Percentiles rank a stretch among this genome's conserved stretches.
These are phyloP conservation scores for Gymnogyps californianus DNA, from an alignment of 2,113 vertebrate genomes.

Conservation along the genomic window DNA sequence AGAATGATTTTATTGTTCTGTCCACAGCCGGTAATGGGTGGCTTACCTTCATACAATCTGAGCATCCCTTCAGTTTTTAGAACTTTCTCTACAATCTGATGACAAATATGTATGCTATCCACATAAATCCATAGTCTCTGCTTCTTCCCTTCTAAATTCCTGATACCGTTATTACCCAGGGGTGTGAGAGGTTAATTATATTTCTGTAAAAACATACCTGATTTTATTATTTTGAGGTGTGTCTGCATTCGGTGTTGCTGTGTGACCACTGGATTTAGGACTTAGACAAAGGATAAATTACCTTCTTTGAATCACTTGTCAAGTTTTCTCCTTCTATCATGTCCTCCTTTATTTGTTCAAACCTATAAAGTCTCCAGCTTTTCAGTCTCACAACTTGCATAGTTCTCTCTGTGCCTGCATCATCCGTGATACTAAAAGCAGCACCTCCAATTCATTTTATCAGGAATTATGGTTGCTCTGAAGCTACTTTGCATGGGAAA, in stretches of 20 bases:
- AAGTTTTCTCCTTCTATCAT: not conserved
- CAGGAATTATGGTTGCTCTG: not conserved
- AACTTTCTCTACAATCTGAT: not conserved
- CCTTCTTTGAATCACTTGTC: not conserved
- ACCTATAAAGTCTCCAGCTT: not conserved
- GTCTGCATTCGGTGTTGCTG: not conserved
- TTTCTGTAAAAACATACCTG: not conserved
- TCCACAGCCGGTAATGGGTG: rapidly evolving
- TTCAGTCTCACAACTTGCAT: not conserved
- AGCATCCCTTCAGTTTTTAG: not conserved
- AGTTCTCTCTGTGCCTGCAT: not conserved
- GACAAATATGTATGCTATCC: not conserved
- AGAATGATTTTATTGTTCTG: not conserved
- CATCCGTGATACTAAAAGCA: not conserved
- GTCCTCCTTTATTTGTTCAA: not conserved
- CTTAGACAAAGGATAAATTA: not conserved
- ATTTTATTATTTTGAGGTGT: not conserved
- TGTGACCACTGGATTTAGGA: not conserved
- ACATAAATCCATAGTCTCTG: rapidly evolving
- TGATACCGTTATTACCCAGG: not conserved
- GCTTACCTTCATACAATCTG: not conserved
- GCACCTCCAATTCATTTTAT: not conserved
- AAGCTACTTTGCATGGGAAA: not conserved
- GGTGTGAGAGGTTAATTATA: not conserved
- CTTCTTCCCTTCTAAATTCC: not conserved